Conservation (phyloP, 2,888 invertebrate species). For the Punctoribates punctum region DNA sequence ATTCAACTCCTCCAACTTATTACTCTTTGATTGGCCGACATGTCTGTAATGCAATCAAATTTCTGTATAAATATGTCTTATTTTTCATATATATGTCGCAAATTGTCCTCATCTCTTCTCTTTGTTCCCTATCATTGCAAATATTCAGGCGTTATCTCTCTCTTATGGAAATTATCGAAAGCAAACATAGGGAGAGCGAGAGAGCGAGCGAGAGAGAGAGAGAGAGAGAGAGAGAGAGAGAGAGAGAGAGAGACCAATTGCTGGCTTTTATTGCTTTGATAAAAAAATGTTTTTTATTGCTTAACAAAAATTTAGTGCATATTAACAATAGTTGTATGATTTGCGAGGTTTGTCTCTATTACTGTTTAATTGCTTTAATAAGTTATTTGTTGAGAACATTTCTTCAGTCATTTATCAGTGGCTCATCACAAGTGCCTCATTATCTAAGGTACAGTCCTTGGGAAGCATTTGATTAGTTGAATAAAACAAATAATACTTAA, state of each 20-base stretch:
- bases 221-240: too few relatives aligned
- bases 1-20: constrained; percentile 74
- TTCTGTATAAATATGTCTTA: not conserved
- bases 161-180: not conserved
- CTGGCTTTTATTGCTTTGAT: not conserved
- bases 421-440: constrained; percentile 18
- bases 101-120: not conserved
- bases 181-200: not conserved
- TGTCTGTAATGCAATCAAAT: constrained; percentile 4
- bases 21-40: constrained; percentile 51
- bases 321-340: not conserved
- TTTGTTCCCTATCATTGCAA: not conserved
- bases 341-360: not conserved
- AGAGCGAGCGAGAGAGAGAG: too few relatives aligned
- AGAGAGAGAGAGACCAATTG: not conserved
- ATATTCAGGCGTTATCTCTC: not conserved
- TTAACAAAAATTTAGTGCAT: not conserved
- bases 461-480: constrained; percentile 20
- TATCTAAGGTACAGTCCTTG: constrained; percentile 15
- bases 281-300: constrained; percentile 24
- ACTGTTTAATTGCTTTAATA: not conserved
- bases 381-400: constrained; percentile 7
- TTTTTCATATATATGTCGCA: not conserved
- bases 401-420: constrained; percentile 2
- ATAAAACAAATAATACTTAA: constrained; percentile 20